Conservation (phyloP, 2,888 invertebrate genomes). For the Clitarchus hookeri region DNA sequence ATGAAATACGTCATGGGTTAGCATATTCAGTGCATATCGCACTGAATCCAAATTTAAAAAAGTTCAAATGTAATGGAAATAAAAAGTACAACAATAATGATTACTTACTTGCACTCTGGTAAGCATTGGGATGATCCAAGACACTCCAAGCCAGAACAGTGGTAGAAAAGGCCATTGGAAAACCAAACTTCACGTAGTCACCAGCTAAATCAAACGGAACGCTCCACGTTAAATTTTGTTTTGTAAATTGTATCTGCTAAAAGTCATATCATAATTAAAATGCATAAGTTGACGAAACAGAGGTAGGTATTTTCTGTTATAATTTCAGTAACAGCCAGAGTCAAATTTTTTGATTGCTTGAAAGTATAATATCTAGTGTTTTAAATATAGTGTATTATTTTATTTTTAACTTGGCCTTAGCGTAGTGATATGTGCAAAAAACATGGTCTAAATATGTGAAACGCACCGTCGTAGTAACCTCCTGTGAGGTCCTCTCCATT, state of each 20-base stretch:
- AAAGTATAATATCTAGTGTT: too few species aligned
- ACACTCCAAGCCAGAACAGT: slow-evolving; percentile 21
- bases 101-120: neutral
- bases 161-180: slow-evolving; percentile 6
- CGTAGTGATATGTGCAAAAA: too few species aligned
- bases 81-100: neutral
- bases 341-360: too few species aligned
- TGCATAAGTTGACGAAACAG: neutral
- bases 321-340: too few species aligned
- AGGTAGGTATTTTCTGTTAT: too few species aligned
- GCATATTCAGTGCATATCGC: too few species aligned
- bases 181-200: slow-evolving; percentile 24
- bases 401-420: too few species aligned
- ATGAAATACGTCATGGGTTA: too few species aligned
- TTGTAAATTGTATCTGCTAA: too few species aligned
- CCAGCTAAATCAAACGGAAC: neutral
- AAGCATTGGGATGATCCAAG: slow-evolving; percentile 6
- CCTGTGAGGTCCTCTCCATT: slow-evolving; percentile 38
- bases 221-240: neutral
- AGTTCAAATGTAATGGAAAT: too few species aligned
- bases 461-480: slow-evolving; percentile 35
- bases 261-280: neutral
- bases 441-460: neutral
- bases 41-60: too few species aligned
- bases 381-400: too few species aligned